Conservation (phyloP, 2,888 invertebrate genomes). For the Cantharis rufa region DNA sequence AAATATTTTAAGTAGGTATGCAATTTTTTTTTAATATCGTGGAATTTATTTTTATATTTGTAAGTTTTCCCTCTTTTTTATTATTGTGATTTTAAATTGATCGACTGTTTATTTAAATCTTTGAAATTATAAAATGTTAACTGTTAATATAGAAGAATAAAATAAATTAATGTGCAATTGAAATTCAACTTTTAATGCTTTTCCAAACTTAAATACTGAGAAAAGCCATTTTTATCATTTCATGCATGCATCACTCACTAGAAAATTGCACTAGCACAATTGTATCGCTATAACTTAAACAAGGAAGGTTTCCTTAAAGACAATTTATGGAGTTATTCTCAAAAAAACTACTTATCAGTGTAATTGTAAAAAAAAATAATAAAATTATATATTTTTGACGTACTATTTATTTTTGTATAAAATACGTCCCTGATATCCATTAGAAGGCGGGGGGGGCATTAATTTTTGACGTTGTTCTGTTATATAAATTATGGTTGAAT, state of each 20-base stretch:
- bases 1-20: background rate
- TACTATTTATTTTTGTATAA: background rate
- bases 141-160: background rate
- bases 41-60: constrained; percentile 1
- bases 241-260: background rate
- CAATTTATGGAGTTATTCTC: background rate
- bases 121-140: background rate
- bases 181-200: background rate
- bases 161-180: constrained; percentile 1
- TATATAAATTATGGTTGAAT: too few relatives aligned
- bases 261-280: background rate
- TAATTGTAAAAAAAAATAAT: background rate
- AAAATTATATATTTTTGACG: background rate
- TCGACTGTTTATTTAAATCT: background rate
- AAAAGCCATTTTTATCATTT: background rate
- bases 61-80: background rate
- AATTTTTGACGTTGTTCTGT: too few relatives aligned
- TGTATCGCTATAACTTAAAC: background rate
- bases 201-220: background rate
- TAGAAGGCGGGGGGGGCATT: too few relatives aligned
- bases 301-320: background rate
- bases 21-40: background rate
- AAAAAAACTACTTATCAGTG: background rate
- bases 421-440: background rate
- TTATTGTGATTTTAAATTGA: background rate